Evolutionary conservation across 2,797 vertebrate species (phyloP).

Genomic region (Thamnophis elegans): DNA sequence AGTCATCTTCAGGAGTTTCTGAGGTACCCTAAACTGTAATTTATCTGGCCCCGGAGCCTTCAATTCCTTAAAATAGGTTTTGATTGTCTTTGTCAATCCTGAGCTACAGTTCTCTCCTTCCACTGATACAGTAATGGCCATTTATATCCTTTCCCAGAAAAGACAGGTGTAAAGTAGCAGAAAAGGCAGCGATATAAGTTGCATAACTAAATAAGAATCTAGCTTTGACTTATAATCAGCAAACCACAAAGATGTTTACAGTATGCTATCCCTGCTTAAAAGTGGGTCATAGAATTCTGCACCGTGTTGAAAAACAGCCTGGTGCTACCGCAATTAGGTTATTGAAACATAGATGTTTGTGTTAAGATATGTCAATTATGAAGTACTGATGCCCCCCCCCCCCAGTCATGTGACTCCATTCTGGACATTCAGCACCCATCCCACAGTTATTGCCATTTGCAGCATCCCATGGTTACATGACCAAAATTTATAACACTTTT

Average conservation of each 20-base stretch:
- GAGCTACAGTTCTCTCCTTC: not conserved
- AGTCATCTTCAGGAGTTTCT: not conserved
- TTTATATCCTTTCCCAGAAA: not conserved
- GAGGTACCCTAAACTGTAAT: not conserved
- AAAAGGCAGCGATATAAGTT: not conserved
- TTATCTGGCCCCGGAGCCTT: not conserved
- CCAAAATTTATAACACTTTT: not conserved
- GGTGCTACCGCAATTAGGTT: not conserved
- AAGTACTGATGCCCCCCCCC: not conserved
- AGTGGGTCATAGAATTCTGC: not conserved
- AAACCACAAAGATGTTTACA: not conserved
- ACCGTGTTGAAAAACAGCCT: not conserved
- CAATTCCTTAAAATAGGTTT: not conserved
- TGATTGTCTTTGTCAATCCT: not conserved
- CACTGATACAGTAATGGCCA: not conserved
- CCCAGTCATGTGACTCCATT: not conserved
- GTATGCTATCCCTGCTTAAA: not conserved
- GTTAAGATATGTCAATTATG: not conserved
- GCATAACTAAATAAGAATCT: not conserved
- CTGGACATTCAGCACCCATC: not conserved
- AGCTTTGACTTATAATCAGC: not conserved
- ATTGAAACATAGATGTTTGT: not conserved
- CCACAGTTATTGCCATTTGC: not conserved
- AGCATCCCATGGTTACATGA: not conserved
- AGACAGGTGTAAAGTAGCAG: not conserved